Base-by-base conservation (phyloP, 2,888 invertebrate species). In the Oligia fasciuncula region DNA sequence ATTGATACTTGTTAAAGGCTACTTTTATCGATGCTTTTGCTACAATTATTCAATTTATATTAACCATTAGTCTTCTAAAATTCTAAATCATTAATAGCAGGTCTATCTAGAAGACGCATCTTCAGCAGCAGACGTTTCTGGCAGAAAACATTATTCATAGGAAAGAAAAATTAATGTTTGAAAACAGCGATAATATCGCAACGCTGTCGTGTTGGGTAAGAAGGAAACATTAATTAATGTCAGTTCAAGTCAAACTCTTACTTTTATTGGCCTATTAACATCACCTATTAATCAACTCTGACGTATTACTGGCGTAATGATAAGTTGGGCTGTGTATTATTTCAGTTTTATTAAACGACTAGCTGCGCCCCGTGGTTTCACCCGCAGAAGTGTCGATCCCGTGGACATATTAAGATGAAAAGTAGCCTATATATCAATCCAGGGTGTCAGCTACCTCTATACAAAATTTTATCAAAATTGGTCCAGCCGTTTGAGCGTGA, bases 261-360 rank as follows among this genome's bases (percentile, higher is more conserved):
- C 75, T 85, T 85, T 85, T 85, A 84, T 84, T 85, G 81, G 81
- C 66, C 85, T 81, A 84, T 84, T 85, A 84, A 85, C 77, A 85
- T 67, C 73, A 63, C 57, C 73, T 81, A 84, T 84, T 85, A 84
- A 84, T 84, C 84, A 84, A 40, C 6, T n/a, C n/a, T 66, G 81
- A 76, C 69, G 65, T 85, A 81, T 85, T 76, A 51, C 73, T 73
- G 73, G 73, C 69, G 57, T 35, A 76, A 85, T 85, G 77, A 76
- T 70, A 77, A 85, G 75, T 70, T 75, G 73, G 17, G n/a, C 23
- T 66, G 23, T 66, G 23, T 57, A 43, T 81, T 77, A 46, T 77
- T 62, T n/a, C 40, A 60, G 65, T 84, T 73, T 73, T 43, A 73
- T 78, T 63, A 23, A 78, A 76, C 40, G 5, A 40, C 40, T 40